Evolutionary conservation across 2,797 vertebrate genomes (phyloP), one percentile per base, ranked within the genome.

Genomic region (Rhinella marina): DNA sequence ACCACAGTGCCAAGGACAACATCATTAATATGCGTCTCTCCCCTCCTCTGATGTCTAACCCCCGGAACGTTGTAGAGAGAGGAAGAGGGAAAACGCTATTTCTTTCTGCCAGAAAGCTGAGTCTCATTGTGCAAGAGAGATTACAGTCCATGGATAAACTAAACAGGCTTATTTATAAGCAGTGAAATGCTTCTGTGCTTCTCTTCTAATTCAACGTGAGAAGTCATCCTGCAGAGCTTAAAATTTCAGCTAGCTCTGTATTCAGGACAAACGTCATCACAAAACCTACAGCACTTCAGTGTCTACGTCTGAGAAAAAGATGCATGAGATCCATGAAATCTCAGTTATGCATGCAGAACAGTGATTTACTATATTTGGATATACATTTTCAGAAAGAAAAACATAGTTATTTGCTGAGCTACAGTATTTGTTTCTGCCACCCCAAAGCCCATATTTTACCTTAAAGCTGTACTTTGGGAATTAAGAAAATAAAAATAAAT

Each of bases 1-100:
- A 89, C 88, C 88, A 89, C 88, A 89, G 50, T 83, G 85, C 85
- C 88, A 86, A 87, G 88, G 85, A 89, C 81, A 89, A 89, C 88
- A 89, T 89, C 85, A 89, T 89, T 89, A 89, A 87, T 89, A 89
- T 89, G 88, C 85, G 3, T 80, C 81, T 83, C 78, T 76, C 79
- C 78, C 64, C 88, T 86, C 84, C 85, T 89, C 83, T 5, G 54
- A 64, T 89, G 80, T 77, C 64, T 87, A 89, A 87, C 88, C 80
- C 81, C 85, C 87, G 82, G 87, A 88, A 85, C 82, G 32, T 48
- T 56, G 73, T 27, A 64, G 23, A 59, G 54, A 54, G 85, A 78
- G 81, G 72, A 86, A 89, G 64, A 61, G 48, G 78, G 85, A 84
- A 48, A 86, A 89, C 23, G 32, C 72, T 78, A 75, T 56, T 89